Percentiles rank a stretch among this genome's conserved stretches.
phyloP scores from a whole-genome alignment of 1,140 invertebrate genomes.

The Hylyphantes graminicola region DNA sequence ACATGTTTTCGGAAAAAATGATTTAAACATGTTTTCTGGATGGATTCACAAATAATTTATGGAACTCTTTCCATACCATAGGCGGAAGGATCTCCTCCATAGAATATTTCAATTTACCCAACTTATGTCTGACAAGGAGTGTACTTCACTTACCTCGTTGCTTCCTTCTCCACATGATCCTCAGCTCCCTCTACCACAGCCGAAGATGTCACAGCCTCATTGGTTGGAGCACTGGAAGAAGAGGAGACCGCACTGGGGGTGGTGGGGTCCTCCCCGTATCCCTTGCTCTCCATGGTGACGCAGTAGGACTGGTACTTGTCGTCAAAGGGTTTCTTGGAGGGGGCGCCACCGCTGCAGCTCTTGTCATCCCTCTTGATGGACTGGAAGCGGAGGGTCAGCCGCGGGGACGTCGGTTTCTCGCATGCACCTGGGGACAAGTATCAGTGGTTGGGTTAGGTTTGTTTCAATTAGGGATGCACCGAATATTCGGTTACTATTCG shows the following conservation, averaged over 20 bases:
- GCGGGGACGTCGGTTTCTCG: slow-evolving; percentile 71
- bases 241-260: not conserved
- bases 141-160: slow-evolving; percentile 66
- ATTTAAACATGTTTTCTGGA: too few species aligned
- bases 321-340: slow-evolving; percentile 40
- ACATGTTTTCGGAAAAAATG: too few species aligned
- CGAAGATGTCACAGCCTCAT: slow-evolving; percentile 64
- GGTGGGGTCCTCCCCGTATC: slow-evolving; percentile 55
- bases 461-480: too few species aligned
- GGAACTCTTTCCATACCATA: too few species aligned
- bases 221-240: not conserved
- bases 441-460: too few species aligned
- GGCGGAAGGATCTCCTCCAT: too few species aligned
- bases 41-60: too few species aligned
- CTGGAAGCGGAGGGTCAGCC: slow-evolving; percentile 74
- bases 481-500: too few species aligned
- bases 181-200: slow-evolving; percentile 37
- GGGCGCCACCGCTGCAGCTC: slow-evolving; percentile 39
- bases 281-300: slow-evolving; percentile 62
- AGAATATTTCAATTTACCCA: too few species aligned
- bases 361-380: slow-evolving; percentile 69
- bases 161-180: slow-evolving; percentile 32
- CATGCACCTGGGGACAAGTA: slow-evolving; percentile 55
- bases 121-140: too few species aligned
- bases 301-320: slow-evolving; percentile 62